Conservation (phyloP, 2,113 vertebrate species). For the Spea bombifrons region DNA sequence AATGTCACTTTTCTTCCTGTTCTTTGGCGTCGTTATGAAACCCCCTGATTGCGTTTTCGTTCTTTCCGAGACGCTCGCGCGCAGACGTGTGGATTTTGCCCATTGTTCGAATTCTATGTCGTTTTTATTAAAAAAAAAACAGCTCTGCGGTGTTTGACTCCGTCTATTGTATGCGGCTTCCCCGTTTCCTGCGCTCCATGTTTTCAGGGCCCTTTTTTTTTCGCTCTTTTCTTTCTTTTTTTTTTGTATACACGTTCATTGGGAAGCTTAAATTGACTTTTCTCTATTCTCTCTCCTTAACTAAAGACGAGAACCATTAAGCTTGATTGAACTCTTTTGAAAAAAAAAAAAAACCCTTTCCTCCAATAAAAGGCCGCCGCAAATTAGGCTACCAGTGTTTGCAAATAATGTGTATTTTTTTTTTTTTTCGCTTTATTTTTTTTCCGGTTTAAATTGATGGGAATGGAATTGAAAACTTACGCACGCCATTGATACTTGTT, state of each 20-base stretch:
- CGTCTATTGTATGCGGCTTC: conserved; percentile 71
- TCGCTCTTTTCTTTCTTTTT: conserved; percentile 64
- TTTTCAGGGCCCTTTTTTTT: conserved; percentile 71
- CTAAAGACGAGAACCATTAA: conserved; percentile 73
- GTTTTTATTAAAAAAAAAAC: conserved; percentile 56
- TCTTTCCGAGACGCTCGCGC: conserved; percentile 66
- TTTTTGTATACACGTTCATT: conserved; percentile 63
- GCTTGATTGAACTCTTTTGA: conserved; percentile 73
- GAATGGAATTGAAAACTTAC: conserved; percentile 66
- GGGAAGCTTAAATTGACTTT: conserved; percentile 77
- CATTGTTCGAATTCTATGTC: conserved; percentile 73
- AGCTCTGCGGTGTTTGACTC: conserved; percentile 71
- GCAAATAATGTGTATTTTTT: conserved; percentile 63
- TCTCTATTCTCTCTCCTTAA: conserved; percentile 74
- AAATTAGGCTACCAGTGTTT: conserved; percentile 73
- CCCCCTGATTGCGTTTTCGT: conserved; percentile 65
- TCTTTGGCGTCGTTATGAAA: conserved; percentile 56
- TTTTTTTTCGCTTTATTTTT: conserved; percentile 47
- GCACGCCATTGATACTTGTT: conserved; percentile 61
- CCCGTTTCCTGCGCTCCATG: conserved; percentile 61
- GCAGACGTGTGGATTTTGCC: conserved; percentile 65
- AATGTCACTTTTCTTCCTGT: conserved; percentile 64
- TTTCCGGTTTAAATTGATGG: conserved; percentile 67
- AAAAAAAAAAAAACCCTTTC: conserved; percentile 63
- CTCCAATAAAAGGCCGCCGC: conserved; percentile 62